These are phyloP conservation scores for Hanleya hanleyi DNA, from an alignment of 2,888 invertebrate genomes.

Conservation along the genomic window DNA sequence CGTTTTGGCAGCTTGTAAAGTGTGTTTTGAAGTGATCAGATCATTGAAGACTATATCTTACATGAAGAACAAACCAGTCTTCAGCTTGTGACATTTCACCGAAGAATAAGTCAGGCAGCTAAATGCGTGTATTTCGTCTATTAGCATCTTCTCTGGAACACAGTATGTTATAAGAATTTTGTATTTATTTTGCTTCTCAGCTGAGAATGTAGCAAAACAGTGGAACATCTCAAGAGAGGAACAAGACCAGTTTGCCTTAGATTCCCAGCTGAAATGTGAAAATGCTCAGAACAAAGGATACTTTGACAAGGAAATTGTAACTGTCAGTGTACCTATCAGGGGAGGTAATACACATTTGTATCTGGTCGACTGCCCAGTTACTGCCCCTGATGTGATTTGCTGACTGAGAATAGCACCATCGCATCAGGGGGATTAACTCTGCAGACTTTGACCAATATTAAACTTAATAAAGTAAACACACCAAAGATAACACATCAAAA, in stretches of 20 bases:
- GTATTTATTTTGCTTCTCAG: slow-evolving; percentile 75
- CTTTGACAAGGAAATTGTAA: slow-evolving; percentile 83
- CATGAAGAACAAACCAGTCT: too few species aligned
- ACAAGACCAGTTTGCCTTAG: slow-evolving; percentile 82
- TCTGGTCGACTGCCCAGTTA: not conserved
- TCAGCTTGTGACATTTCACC: too few species aligned
- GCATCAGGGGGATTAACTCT: not conserved
- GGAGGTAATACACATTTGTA: slow-evolving; percentile 55
- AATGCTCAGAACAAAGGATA: slow-evolving; percentile 78
- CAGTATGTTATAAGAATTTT: too few species aligned
- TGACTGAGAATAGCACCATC: not conserved
- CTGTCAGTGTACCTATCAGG: slow-evolving; percentile 77
- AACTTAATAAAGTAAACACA: too few species aligned
- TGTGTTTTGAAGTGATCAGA: too few species aligned
- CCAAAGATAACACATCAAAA: too few species aligned
- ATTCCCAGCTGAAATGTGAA: slow-evolving; percentile 81
- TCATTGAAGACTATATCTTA: too few species aligned
- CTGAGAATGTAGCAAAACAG: slow-evolving; percentile 84
- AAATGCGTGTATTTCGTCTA: too few species aligned
- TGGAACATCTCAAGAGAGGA: slow-evolving; percentile 80
- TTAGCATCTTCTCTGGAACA: too few species aligned
- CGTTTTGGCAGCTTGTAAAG: too few species aligned
- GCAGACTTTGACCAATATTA: too few species aligned
- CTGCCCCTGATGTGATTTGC: not conserved
- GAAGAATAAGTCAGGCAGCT: too few species aligned